Conservation (phyloP, 1,140 invertebrate species). For the Nephila pilipes region DNA sequence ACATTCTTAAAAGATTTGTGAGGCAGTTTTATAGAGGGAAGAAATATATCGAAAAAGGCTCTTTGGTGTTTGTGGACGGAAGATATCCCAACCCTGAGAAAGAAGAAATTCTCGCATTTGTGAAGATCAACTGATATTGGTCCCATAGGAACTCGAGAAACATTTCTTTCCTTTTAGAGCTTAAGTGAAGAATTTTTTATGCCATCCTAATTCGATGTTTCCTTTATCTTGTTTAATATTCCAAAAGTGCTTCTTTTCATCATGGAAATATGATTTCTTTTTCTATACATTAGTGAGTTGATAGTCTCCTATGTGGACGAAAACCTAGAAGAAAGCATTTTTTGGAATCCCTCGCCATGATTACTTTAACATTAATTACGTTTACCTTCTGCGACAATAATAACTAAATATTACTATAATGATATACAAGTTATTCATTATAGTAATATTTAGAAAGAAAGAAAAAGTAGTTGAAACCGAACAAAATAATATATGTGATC, state of each 20-base stretch:
- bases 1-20: slow-evolving; percentile 74
- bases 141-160: slow-evolving; percentile 24
- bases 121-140: slow-evolving; percentile 63
- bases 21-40: slow-evolving; percentile 46
- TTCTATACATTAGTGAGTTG: not conserved
- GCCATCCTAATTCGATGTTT: not conserved
- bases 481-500: not conserved
- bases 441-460: no score
- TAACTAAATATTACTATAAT: not conserved
- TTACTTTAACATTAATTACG: not conserved
- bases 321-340: not conserved
- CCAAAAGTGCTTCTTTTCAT: slow-evolving; percentile 1
- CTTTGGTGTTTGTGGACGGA: slow-evolving; percentile 31
- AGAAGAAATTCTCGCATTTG: slow-evolving; percentile 43
- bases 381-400: not conserved
- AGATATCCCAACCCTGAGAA: slow-evolving; percentile 1
- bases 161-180: slow-evolving; percentile 65
- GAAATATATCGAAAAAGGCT: slow-evolving; percentile 58
- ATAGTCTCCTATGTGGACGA: not conserved
- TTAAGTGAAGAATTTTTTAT: slow-evolving; percentile 14
- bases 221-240: slow-evolving; percentile 9
- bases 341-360: not conserved
- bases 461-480: not conserved
- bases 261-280: not conserved
- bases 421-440: not conserved